Percentiles rank a stretch among this genome's conserved stretches.
phyloP scores from a whole-genome alignment of 2,113 vertebrate genomes.

The Charina bottae region DNA sequence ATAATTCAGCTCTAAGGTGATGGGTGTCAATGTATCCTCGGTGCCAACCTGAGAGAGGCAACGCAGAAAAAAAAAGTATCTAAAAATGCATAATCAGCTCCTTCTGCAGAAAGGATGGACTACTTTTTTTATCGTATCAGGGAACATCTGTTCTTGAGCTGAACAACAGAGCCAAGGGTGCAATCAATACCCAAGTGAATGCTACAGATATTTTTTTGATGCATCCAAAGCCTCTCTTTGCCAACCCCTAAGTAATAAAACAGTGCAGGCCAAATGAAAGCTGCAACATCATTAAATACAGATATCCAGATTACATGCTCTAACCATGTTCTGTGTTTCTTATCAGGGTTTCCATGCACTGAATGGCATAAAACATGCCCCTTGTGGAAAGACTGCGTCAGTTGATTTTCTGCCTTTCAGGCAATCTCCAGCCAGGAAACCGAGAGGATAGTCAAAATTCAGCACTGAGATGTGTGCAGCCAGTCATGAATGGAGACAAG shows the following conservation, averaged over 20 bases:
- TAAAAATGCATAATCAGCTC: neutral
- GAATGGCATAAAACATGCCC: neutral
- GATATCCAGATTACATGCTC: neutral
- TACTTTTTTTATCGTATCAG: neutral
- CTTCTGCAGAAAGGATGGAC: neutral
- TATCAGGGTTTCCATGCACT: neutral
- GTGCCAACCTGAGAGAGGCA: constrained; percentile 50
- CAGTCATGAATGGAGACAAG: neutral
- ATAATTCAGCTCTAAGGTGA: constrained; percentile 58
- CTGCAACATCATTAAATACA: neutral
- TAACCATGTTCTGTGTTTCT: neutral
- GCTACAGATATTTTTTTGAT: neutral
- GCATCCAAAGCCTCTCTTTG: neutral
- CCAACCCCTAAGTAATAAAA: neutral
- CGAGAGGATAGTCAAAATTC: neutral
- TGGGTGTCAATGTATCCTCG: constrained; percentile 56
- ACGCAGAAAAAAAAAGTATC: neutral
- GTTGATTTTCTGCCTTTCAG: neutral
- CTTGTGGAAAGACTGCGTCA: neutral
- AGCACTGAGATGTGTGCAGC: neutral
- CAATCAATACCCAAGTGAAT: too few relatives aligned
- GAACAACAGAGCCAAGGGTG: neutral
- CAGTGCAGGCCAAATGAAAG: neutral
- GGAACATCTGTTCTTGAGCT: neutral
- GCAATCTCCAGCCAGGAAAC: neutral